A percentile compares a stretch with the other conserved stretches of the same genome.
These are phyloP conservation scores for Cataglyphis albicans DNA, from an alignment of 2,888 invertebrate genomes.

Conservation along the genomic window DNA sequence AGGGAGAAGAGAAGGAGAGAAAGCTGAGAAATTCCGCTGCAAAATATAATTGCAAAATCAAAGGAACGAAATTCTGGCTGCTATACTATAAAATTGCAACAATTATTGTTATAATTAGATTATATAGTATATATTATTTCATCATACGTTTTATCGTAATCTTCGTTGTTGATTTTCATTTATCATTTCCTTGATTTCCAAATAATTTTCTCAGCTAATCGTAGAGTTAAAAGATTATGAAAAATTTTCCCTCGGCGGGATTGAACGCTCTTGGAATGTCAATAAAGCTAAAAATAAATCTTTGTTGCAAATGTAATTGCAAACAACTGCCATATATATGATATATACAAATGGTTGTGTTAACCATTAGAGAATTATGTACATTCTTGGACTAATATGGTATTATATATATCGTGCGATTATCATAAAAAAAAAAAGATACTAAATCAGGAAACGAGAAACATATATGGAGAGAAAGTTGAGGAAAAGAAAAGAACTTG, in stretches of 20 bases:
- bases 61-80: background rate
- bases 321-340: background rate
- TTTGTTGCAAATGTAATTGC: background rate
- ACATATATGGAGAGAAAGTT: background rate
- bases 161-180: background rate
- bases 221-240: background rate
- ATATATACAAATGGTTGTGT: background rate
- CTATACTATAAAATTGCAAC: constrained; percentile 8
- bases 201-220: background rate
- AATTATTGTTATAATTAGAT: background rate
- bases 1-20: background rate
- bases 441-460: background rate
- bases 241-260: background rate
- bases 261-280: background rate
- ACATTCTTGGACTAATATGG: constrained; percentile 16
- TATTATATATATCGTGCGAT: background rate
- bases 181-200: background rate
- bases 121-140: background rate
- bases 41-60: background rate
- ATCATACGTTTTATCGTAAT: background rate
- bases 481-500: background rate
- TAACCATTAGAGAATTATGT: background rate
- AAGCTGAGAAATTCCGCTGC: constrained; percentile 16
- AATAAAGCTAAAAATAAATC: background rate
- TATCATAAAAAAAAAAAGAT: background rate